These are phyloP conservation scores for Enteromius thamalakanensis DNA, from an alignment of 2,797 vertebrate species.

Conservation along the genomic window DNA sequence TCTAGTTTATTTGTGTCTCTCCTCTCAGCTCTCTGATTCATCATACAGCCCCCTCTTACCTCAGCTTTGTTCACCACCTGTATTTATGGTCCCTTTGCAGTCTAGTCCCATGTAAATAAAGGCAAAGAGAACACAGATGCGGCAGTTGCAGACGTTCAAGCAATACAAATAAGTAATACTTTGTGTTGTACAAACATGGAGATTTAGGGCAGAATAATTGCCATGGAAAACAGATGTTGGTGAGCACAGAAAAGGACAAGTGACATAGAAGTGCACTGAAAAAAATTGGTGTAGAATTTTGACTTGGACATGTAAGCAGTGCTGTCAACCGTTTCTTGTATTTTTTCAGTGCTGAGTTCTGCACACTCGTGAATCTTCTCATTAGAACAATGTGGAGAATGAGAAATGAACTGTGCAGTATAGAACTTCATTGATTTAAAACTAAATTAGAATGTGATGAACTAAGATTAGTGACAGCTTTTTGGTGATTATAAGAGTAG, in stretches of 20 bases:
- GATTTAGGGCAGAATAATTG: neutral
- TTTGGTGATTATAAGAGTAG: too few species aligned
- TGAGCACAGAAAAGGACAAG: neutral
- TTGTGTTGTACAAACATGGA: neutral
- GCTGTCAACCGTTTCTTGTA: too few species aligned
- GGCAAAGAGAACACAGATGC: slow-evolving; percentile 7
- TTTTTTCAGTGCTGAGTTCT: too few species aligned
- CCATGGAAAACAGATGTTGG: neutral
- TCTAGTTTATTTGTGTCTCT: slow-evolving; percentile 49
- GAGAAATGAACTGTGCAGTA: too few species aligned
- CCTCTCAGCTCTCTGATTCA: slow-evolving; percentile 12
- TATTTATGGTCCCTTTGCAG: neutral
- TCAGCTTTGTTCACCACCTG: slow-evolving; percentile 30
- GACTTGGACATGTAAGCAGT: too few species aligned
- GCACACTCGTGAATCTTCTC: too few species aligned
- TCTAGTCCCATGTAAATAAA: neutral
- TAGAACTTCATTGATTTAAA: too few species aligned
- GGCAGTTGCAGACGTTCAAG: neutral
- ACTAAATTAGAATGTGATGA: too few species aligned
- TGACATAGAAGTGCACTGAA: neutral
- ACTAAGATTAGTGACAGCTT: too few species aligned
- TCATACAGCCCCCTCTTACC: slow-evolving; percentile 5
- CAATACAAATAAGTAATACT: slow-evolving; percentile 18
- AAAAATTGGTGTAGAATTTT: neutral
- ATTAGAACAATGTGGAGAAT: too few species aligned